A percentile compares a stretch with the other conserved stretches of the same genome.
phyloP scores from a whole-genome alignment of 1,140 invertebrate species.

The Zaprionus davidi region DNA sequence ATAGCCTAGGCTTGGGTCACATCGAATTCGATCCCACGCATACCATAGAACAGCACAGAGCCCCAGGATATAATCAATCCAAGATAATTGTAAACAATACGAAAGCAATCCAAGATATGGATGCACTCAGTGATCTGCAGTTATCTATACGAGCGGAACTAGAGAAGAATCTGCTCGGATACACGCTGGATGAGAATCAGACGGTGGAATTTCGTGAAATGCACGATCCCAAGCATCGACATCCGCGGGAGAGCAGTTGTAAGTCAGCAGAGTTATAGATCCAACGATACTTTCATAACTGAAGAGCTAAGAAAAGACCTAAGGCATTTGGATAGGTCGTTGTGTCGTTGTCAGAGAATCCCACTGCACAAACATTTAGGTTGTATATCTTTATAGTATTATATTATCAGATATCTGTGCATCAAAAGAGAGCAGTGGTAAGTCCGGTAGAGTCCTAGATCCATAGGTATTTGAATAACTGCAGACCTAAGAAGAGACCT shows the following conservation, averaged over 20 bases:
- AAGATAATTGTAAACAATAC: constrained; percentile 4
- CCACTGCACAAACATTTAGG: no score
- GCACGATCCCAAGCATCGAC: constrained; percentile 86
- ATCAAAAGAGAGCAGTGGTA: constrained; percentile 62
- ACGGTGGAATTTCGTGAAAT: constrained; percentile 85
- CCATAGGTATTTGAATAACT: no score
- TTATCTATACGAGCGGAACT: constrained; percentile 27
- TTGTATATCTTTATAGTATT: neutral
- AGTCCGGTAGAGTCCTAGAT: constrained; percentile 5
- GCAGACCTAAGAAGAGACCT: no score
- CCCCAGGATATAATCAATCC: constrained; percentile 80
- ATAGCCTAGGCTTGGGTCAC: constrained; percentile 86
- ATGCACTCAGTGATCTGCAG: constrained; percentile 46
- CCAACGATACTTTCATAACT: no score
- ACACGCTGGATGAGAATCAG: neutral
- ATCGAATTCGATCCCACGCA: constrained; percentile 86
- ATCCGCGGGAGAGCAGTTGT: constrained; percentile 81
- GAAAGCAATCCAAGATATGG: constrained; percentile 12
- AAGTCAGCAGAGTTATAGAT: constrained; percentile 5
- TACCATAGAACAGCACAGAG: constrained; percentile 85
- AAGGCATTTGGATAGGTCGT: neutral
- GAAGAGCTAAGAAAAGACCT: no score
- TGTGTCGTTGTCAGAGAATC: neutral
- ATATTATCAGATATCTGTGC: neutral
- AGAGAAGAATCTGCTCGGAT: constrained; percentile 14